Conservation (phyloP, 2,888 invertebrate species). For the Drosophila neutralis region DNA sequence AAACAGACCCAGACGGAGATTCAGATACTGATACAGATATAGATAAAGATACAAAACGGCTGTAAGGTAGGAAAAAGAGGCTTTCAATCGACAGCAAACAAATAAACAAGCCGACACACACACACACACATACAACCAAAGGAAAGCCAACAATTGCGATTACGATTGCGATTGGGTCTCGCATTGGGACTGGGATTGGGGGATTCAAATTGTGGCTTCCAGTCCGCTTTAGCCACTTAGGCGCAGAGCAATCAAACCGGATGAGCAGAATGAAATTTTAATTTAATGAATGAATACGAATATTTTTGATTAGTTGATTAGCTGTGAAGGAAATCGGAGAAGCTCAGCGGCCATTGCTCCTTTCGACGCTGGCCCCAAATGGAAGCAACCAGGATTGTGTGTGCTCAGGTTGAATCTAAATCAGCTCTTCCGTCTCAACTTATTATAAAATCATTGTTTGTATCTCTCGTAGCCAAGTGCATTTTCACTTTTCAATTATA, state of each 20-base stretch:
- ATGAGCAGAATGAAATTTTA: slow-evolving; percentile 79
- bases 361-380: slow-evolving; percentile 7
- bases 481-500: slow-evolving; percentile 69
- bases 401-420: neutral
- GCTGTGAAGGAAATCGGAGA: slow-evolving; percentile 45
- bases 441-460: slow-evolving; percentile 30
- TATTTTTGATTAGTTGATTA: slow-evolving; percentile 74
- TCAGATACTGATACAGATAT: slow-evolving; percentile 20
- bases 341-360: slow-evolving; percentile 1
- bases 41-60: slow-evolving; percentile 34
- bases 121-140: slow-evolving; percentile 27
- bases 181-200: slow-evolving; percentile 44
- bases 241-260: slow-evolving; percentile 77
- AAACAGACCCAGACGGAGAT: slow-evolving; percentile 31
- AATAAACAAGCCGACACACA: slow-evolving; percentile 49
- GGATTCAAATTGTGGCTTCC: slow-evolving; percentile 61
- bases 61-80: slow-evolving; percentile 37
- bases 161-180: slow-evolving; percentile 66
- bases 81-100: slow-evolving; percentile 60
- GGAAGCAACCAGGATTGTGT: neutral
- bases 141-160: slow-evolving; percentile 71
- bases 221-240: slow-evolving; percentile 59
- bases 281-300: slow-evolving; percentile 77
- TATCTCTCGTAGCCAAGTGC: slow-evolving; percentile 40
- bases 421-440: slow-evolving; percentile 10